phyloP scores from a whole-genome alignment of 2,113 vertebrate genomes.

The Saguinus midas region DNA sequence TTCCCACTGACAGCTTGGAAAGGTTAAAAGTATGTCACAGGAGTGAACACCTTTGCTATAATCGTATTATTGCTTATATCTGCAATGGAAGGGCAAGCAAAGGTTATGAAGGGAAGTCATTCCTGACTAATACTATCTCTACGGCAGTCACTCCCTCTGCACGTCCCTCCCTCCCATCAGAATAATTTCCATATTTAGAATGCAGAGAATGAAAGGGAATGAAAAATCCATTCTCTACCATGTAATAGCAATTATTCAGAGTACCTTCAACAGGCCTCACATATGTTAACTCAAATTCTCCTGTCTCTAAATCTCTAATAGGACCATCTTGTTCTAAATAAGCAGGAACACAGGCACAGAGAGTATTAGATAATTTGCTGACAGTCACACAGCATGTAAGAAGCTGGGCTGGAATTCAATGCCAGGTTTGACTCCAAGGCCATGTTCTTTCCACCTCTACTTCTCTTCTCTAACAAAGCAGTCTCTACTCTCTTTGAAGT shows the following conservation, averaged over 20 bases:
- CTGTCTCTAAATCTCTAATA: not conserved
- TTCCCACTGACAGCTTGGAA: not conserved
- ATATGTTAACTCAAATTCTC: not conserved
- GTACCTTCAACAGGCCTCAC: not conserved
- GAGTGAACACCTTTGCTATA: not conserved
- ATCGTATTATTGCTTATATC: accelerated
- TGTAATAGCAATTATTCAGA: not conserved
- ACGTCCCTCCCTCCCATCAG: accelerated
- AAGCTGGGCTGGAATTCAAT: not conserved
- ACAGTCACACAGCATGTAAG: not conserved
- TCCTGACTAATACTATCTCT: not conserved
- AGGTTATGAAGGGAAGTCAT: not conserved
- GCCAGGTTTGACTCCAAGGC: not conserved
- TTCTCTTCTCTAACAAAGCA: not conserved
- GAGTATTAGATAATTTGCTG: not conserved
- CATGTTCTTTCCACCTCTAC: too few relatives aligned
- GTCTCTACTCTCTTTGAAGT: not conserved
- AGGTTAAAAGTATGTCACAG: not conserved
- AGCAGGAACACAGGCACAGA: not conserved
- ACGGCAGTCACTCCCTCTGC: not conserved
- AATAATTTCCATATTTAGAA: not conserved
- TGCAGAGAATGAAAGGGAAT: not conserved
- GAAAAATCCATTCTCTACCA: not conserved
- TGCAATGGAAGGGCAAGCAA: not conserved
- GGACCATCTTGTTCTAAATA: not conserved